A percentile compares a stretch with the other conserved stretches of the same genome.
phyloP scores from a whole-genome alignment of 2,888 invertebrate genomes.

The Microdon myrmicae region DNA sequence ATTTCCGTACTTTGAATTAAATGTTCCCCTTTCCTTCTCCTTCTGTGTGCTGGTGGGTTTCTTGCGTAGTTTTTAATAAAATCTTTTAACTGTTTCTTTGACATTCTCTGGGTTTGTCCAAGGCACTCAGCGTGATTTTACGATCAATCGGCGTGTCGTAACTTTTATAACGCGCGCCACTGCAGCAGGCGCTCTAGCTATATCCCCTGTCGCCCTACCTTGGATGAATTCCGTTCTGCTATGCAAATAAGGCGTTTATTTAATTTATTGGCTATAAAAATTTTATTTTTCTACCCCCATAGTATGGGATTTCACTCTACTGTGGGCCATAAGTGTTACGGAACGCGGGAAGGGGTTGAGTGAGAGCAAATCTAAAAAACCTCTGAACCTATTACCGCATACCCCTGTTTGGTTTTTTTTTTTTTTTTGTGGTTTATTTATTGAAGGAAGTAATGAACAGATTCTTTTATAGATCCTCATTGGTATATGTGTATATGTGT shows the following conservation, averaged over 20 bases:
- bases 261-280: slow-evolving; percentile 45
- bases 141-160: slow-evolving; percentile 42
- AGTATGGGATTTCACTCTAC: too few species aligned
- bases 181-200: slow-evolving; percentile 20
- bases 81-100: background rate
- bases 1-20: slow-evolving; percentile 1
- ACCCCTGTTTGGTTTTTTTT: too few species aligned
- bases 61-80: slow-evolving; percentile 8
- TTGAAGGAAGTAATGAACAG: slow-evolving; percentile 46
- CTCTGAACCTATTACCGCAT: slow-evolving; percentile 6
- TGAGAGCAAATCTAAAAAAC: slow-evolving; percentile 13
- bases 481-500: background rate
- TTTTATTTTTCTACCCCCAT: slow-evolving; percentile 3
- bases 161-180: slow-evolving; percentile 37
- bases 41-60: background rate
- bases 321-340: too few species aligned
- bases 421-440: slow-evolving; percentile 49
- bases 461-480: slow-evolving; percentile 25
- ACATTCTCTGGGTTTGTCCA: slow-evolving; percentile 32
- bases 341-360: background rate
- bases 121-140: slow-evolving; percentile 47
- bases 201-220: slow-evolving; percentile 1
- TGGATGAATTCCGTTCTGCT: slow-evolving; percentile 17
- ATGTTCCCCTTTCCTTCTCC: too few species aligned
- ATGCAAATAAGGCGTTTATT: slow-evolving; percentile 52